Base-by-base conservation (phyloP, 2,888 invertebrate species). In the Myopa tessellatipennis region DNA sequence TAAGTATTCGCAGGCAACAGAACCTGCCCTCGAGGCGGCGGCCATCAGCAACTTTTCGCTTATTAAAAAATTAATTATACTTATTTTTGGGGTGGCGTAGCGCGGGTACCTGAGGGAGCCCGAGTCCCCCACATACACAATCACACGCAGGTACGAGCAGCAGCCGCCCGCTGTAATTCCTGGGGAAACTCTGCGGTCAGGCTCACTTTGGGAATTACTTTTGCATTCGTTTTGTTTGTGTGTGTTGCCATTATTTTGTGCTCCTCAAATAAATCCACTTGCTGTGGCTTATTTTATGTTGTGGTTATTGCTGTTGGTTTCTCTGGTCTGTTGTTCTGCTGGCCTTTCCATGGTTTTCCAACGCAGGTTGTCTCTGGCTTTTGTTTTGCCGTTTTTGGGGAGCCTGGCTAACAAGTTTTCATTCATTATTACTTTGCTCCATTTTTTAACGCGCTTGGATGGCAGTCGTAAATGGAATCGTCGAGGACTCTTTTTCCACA, bases 51-150 rank as follows among this genome's bases (percentile, higher is more conserved):
- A 77, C 79, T 77, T 81, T 81, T 79, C 78, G 79, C 73, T 79
- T 80, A 79, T 79, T 81, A 77, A 81, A 79, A 81, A 81, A 79
- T 80, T 81, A 81, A 81, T 80, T 80, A 80, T 70, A 80, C 77
- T 67, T 75, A 71, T 74, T 75, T 74, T 78, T 70, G 26, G 36
- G 26, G 58, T 40, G n/a, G 6, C 18, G 67, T 60, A 63, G n/a
- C n/a, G 10, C 74, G 26, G 6, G 14, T 55, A 4, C 36, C 4
- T 4, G 36, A 7, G 10, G 18, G 7, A 4, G 36, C 4, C 26
- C 7, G 26, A 14, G 34, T 16, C 4, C 36, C 12, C 55, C 18
- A n/a, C 8, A 50, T 18, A 50, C 40, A 14, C 40, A 36, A 7
- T 16, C 40, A 18, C 10, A 34, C 26, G 70, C 70, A 60, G 55